Percentiles rank a stretch among this genome's conserved stretches.
Conservation (phyloP, 2,113 vertebrate genomes). For the Chloroceryle aenea region DNA sequence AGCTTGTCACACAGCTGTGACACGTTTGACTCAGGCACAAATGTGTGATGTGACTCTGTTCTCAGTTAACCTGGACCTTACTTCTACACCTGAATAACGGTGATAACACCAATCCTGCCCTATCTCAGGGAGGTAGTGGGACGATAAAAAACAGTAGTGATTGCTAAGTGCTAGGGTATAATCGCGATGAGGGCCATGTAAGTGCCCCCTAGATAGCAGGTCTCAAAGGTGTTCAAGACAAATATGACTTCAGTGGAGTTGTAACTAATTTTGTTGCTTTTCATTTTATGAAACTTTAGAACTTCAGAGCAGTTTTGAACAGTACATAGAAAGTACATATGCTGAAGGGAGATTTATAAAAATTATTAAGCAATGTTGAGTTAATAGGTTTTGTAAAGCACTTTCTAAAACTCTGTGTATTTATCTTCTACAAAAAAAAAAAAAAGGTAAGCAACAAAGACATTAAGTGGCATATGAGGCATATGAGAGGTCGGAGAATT, state of each 20-base stretch:
- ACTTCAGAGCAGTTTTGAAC: not conserved
- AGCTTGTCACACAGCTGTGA: not conserved
- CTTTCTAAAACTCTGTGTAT: not conserved
- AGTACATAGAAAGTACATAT: not conserved
- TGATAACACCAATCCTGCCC: not conserved
- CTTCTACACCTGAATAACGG: not conserved
- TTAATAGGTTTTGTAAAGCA: not conserved
- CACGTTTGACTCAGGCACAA: not conserved
- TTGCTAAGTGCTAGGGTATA: not conserved
- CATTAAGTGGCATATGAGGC: not conserved
- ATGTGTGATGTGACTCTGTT: not conserved
- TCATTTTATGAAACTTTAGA: not conserved
- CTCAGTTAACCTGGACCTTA: not conserved
- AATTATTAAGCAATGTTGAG: not conserved
- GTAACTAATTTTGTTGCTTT: not conserved
- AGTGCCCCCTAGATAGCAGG: not conserved
- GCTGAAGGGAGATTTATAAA: not conserved
- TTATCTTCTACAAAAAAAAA: not conserved
- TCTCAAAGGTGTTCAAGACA: not conserved
- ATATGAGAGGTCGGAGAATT: not conserved
- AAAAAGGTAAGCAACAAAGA: not conserved
- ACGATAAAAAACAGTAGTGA: conserved; percentile 4
- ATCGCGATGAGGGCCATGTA: not conserved
- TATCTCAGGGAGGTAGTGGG: not conserved
- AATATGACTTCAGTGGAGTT: not conserved